phyloP scores from a whole-genome alignment of 2,888 invertebrate species.

The Shargacucullia verbasci region DNA sequence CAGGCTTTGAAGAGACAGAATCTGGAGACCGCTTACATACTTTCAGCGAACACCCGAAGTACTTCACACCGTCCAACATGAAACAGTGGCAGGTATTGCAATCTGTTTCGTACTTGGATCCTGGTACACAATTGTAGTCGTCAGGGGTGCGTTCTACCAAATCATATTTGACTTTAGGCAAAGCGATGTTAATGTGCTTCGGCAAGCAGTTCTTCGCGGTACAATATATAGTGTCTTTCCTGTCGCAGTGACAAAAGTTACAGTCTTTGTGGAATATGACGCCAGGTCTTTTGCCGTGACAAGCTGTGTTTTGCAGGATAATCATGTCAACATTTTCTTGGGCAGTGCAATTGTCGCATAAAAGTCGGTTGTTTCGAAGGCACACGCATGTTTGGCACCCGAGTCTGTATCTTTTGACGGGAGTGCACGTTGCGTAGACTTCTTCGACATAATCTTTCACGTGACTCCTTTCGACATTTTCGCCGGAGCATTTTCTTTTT shows the following conservation, averaged over 20 bases:
- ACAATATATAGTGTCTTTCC: conserved; percentile 76
- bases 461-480: conserved; percentile 55
- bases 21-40: conserved; percentile 54
- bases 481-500: conserved; percentile 62
- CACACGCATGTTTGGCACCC: conserved; percentile 88
- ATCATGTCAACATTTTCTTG: conserved; percentile 1
- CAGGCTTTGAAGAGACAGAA: conserved; percentile 5
- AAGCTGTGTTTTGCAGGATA: conserved; percentile 34
- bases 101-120: conserved; percentile 67
- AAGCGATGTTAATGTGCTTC: conserved; percentile 17
- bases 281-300: conserved; percentile 60
- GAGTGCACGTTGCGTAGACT: conserved; percentile 76
- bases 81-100: conserved; percentile 79
- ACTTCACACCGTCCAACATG: conserved; percentile 61
- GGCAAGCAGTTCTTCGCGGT: conserved; percentile 76
- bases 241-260: conserved; percentile 87
- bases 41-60: conserved; percentile 79
- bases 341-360: conserved; percentile 76
- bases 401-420: conserved; percentile 76
- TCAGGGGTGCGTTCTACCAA: conserved; percentile 34
- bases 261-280: conserved; percentile 82
- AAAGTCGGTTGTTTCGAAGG: conserved; percentile 80
- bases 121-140: conserved; percentile 66
- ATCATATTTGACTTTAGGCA: conserved; percentile 26
- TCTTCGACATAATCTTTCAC: conserved; percentile 54